Base-by-base conservation (phyloP, 1,140 invertebrate species). In the Tetranychus cinnabarinus region DNA sequence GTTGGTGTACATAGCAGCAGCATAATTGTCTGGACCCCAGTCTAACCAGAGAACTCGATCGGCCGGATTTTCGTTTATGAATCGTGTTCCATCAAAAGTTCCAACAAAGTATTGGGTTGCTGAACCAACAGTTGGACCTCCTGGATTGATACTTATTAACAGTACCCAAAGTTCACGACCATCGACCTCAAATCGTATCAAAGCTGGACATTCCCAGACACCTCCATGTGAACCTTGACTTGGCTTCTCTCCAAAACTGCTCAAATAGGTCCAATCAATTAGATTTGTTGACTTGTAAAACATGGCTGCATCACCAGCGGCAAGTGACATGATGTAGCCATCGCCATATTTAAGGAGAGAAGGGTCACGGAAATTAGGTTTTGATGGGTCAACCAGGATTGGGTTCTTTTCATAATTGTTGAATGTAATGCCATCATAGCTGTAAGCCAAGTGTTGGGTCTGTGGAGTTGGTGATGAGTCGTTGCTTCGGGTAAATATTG, bases 1-100 rank as follows among this genome's bases (percentile, higher is more conserved):
- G 2, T 6, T 52, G 7, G n/a, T 33, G n/a, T 31, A 52, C 31
- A 33, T 36, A 5, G 61, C 50, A 31, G 42, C 62, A 12, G 62
- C 62, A 56, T 63, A 63, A 57, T 60, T 63, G 37, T 63, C 62
- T 33, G 62, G 50, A 15, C 62, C 62, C 13, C 23, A 55, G 34
- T 63, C 62, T 1, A 56, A 4, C 62, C 62, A 63, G 10, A 45
- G n/a, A 35, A 60, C 33, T 12, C 7, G 33, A 37, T 63, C 35
- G 2, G 55, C 8, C 39, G 61, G 47, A 47, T 57, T 60, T 8
- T 23, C 6, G 37, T 59, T 61, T 7, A 33, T 52, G 33, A 63
- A 63, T 39, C 37, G 34, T 56, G 15, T 46, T 4, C 62, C 62
- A 56, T 63, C 58, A 31, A 63, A 63, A n/a, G 10, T 13, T 37